phyloP scores from a whole-genome alignment of 2,113 vertebrate species.

The Xiphophorus hellerii region DNA sequence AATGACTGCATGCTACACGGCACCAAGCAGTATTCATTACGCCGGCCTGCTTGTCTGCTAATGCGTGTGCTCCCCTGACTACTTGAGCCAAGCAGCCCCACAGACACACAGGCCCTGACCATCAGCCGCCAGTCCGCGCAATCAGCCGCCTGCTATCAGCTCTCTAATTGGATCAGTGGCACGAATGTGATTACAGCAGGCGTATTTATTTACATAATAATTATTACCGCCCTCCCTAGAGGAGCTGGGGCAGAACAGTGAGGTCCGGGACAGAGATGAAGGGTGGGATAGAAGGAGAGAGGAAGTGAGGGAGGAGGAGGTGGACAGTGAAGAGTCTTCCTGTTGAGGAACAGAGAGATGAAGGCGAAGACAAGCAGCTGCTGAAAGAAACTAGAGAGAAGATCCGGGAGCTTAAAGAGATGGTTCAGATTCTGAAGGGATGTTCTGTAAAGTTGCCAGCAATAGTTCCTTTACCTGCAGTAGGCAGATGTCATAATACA shows the following conservation, averaged over 20 bases:
- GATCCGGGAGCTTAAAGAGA: not conserved
- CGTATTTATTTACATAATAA: slow-evolving; percentile 90
- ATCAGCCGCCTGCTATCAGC: slow-evolving; percentile 76
- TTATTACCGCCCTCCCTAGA: slow-evolving; percentile 82
- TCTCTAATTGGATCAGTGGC: slow-evolving; percentile 84
- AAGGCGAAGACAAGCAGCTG: slow-evolving; percentile 29
- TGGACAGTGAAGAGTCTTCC: slow-evolving; percentile 58
- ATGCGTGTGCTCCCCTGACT: slow-evolving; percentile 51
- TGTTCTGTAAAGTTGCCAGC: no score
- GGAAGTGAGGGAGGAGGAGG: slow-evolving; percentile 30
- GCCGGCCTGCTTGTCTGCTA: slow-evolving; percentile 54
- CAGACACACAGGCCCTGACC: slow-evolving; percentile 78
- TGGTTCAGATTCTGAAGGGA: not conserved
- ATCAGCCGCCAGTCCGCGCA: slow-evolving; percentile 74
- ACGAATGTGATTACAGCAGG: slow-evolving; percentile 84
- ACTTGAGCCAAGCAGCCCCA: slow-evolving; percentile 38
- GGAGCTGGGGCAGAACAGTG: slow-evolving; percentile 52
- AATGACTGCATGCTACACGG: slow-evolving; percentile 63
- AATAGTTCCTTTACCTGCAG: no score
- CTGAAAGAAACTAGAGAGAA: slow-evolving; percentile 11
- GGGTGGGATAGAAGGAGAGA: slow-evolving; percentile 49
- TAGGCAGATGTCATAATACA: no score
- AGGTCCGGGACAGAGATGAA: slow-evolving; percentile 61
- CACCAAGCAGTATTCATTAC: slow-evolving; percentile 71
- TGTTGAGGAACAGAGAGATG: slow-evolving; percentile 53